These are phyloP conservation scores for Polyommatus iphigenia DNA, from an alignment of 2,888 invertebrate species.

Conservation along the genomic window DNA sequence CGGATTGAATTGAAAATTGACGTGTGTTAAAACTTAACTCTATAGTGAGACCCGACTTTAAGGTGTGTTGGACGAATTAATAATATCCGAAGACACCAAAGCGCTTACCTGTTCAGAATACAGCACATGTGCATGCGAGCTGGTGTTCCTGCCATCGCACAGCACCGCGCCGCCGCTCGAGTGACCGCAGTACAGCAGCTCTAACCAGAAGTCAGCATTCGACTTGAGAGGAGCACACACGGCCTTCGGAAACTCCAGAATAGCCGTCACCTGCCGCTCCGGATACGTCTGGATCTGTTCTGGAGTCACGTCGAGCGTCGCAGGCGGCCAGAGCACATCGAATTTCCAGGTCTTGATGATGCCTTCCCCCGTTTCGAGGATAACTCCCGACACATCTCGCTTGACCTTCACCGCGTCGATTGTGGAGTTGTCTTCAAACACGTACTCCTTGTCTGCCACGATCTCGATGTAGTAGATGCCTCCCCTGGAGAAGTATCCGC, in stretches of 20 bases:
- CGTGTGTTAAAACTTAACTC: no score
- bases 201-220: conserved; percentile 86
- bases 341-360: conserved; percentile 80
- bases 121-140: conserved; percentile 81
- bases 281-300: conserved; percentile 90
- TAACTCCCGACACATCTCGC: conserved; percentile 59
- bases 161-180: conserved; percentile 82
- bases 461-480: conserved; percentile 80
- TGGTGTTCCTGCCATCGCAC: conserved; percentile 83
- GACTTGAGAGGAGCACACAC: conserved; percentile 83
- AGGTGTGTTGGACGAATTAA: no score
- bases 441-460: conserved; percentile 59
- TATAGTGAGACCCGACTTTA: no score
- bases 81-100: no score
- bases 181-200: conserved; percentile 89
- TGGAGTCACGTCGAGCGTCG: conserved; percentile 85
- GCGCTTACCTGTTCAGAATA: conserved; percentile 84
- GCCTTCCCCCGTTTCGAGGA: conserved; percentile 68
- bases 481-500: conserved; percentile 87
- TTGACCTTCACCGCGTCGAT: conserved; percentile 46
- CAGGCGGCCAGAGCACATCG: conserved; percentile 91
- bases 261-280: conserved; percentile 85
- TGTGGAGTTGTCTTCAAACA: conserved; percentile 53
- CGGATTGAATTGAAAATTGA: no score
- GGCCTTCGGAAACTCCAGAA: conserved; percentile 86